Evolutionary conservation across 2,113 vertebrate genomes (phyloP).

Genomic region (Oryzias javanicus): DNA sequence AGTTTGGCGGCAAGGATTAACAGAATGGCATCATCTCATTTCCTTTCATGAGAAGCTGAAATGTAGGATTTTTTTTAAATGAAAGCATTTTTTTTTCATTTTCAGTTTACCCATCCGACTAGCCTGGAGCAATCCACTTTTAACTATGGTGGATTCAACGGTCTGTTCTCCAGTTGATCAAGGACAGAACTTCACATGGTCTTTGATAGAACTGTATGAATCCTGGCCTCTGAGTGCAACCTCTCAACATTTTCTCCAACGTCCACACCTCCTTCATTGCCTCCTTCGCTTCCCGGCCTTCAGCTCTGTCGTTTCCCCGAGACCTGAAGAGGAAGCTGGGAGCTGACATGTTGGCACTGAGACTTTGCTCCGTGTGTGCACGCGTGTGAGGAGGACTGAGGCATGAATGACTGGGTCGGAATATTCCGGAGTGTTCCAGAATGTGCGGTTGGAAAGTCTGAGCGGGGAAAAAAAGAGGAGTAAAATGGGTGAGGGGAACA

Average conservation of each 20-base stretch:
- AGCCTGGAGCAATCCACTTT: no score
- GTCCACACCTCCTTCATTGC: conserved; percentile 5
- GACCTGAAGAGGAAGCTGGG: conserved; percentile 78
- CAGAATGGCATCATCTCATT: neutral
- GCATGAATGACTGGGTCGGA: conserved; percentile 83
- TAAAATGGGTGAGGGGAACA: conserved; percentile 84
- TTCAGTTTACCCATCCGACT: no score
- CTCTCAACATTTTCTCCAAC: neutral
- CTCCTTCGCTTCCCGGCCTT: conserved; percentile 49
- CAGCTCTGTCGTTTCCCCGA: conserved; percentile 72
- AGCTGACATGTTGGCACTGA: conserved; percentile 16
- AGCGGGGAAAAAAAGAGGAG: conserved; percentile 67
- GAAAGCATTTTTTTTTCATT: no score
- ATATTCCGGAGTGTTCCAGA: conserved; percentile 83
- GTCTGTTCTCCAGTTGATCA: neutral
- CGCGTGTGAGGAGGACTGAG: conserved; percentile 55
- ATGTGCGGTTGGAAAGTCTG: conserved; percentile 87
- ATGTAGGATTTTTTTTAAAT: no score
- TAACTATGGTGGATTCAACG: no score
- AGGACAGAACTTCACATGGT: neutral
- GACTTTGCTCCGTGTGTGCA: conserved; percentile 9
- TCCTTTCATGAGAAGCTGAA: neutral
- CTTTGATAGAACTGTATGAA: no score
- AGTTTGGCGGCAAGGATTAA: neutral
- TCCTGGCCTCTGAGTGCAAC: neutral